A percentile compares a stretch with the other conserved stretches of the same genome.
Evolutionary conservation across 1,140 invertebrate genomes (phyloP).

Genomic region (Cephus cinctus): DNA sequence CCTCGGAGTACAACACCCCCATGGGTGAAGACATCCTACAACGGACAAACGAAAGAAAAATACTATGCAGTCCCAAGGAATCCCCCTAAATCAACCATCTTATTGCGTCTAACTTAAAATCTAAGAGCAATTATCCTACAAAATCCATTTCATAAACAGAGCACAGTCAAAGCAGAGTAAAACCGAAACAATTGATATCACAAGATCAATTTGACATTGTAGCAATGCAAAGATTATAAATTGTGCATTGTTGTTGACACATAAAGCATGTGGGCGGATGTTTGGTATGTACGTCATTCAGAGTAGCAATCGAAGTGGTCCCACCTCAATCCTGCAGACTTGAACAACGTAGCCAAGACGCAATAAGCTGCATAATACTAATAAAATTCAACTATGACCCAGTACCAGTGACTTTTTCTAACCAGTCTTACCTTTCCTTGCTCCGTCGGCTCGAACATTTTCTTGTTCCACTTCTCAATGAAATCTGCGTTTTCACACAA

Average conservation of each 20-base stretch:
- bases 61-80: background rate
- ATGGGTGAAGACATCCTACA: slow-evolving; percentile 52
- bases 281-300: background rate
- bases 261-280: background rate
- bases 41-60: background rate
- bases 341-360: background rate
- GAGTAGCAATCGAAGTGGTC: background rate
- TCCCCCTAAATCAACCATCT: no score
- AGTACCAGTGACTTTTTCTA: background rate
- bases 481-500: slow-evolving; percentile 14
- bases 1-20: slow-evolving; percentile 49
- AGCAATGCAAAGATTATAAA: no score
- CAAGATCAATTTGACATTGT: slow-evolving; percentile 1
- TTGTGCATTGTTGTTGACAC: background rate
- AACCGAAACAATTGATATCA: background rate
- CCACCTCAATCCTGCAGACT: background rate
- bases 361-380: background rate
- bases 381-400: background rate
- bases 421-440: slow-evolving; percentile 36
- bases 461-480: background rate
- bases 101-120: no score
- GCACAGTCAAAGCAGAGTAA: background rate
- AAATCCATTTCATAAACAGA: background rate
- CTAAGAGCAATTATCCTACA: background rate
- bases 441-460: slow-evolving; percentile 41